Evolutionary conservation across 2,113 vertebrate species (phyloP), one percentile per base, ranked within the genome.

Genomic region (Zosterops lateralis): DNA sequence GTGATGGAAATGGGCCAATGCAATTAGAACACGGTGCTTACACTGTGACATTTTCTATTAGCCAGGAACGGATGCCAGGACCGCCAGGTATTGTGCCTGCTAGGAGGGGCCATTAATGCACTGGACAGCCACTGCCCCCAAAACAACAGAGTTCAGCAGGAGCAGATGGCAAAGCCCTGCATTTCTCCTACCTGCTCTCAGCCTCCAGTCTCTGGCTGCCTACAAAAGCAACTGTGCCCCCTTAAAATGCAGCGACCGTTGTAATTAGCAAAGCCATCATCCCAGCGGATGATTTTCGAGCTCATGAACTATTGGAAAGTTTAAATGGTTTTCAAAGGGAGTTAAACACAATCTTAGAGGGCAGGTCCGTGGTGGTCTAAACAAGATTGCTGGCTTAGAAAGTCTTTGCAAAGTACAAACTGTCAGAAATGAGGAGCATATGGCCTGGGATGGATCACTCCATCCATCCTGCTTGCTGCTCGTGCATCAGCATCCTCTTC

Each of bases 41-140:
- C 62, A 58, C 66, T 32, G 47, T 58, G 90, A 90, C 86, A 95
- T 84, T 65, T 94, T 95, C 88, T 94, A 82, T 88, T 82, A 91
- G 90, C 83, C 84, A 92, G 87, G 57, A 93, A 75, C 0, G 34
- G 71, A 34, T 34, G 90, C 76, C 70, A 82, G 45, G 6, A 77
- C n/a, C 3, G 0, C 53, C 24, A 92, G 89, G 79, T 88, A 71
- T 14, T 66, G 82, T 11, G n/a, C 48, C 48, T 60, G 21, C 64
- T 83, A 36, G 9, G 1, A 62, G 81, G 87, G 78, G 67, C 44
- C 76, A 70, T 83, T 83, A 91, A 77, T 53, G 70, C 81, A 40
- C 54, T 1, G 47, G 48, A 74, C 25, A 8, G 64, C n/a, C 65
- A 34, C 85, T 87, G 53, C n/a, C 34, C 34, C 2, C 8, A 74